Base-by-base conservation (phyloP, 1,140 invertebrate species). In the Augochlora pura region DNA sequence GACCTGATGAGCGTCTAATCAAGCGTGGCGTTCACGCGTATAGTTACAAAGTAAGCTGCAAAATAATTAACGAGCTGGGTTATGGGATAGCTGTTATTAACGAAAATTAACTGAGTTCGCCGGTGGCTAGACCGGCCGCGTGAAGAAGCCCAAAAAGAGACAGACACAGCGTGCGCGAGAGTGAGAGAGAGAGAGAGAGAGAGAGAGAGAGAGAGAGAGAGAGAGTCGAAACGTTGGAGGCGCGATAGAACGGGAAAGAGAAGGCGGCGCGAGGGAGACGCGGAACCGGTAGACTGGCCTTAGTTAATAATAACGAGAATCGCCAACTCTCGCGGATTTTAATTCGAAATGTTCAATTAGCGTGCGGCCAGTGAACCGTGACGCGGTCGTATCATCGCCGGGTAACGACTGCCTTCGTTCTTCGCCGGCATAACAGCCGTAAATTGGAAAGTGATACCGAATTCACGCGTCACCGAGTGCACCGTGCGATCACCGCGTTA, bases 361-460 rank as follows among this genome's bases (percentile, higher is more conserved):
- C 77, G 82, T 73, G 59, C 72, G 82, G 49, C 60, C 73, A 42
- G 54, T 59, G 83, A 85, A 78, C 82, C 82, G 52, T 73, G 82
- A 73, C 77, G 59, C 77, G 78, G 72, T n/a, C 68, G 82, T 85
- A 85, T 85, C 82, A 81, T 85, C 83, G 64, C 73, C 63, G 63
- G 2, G 83, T 85, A 85, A 86, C 84, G 84, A 85, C 77, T 70
- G 79, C 70, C 80, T 77, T 85, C 84, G 84, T 78, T 74, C 79
- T 59, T 76, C 79, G 83, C 39, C 80, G 62, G 68, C 65, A 70
- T 81, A 78, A 49, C 63, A 72, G 70, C 64, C 75, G 83, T 80
- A 86, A 86, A 86, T 86, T 86, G 84, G 84, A 86, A 79, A 82
- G 84, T 81, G 83, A 86, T 77, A 84, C 84, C 84, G 72, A 80